Conservation (phyloP, 2,888 invertebrate genomes). For the Troides oblongomaculatus region DNA sequence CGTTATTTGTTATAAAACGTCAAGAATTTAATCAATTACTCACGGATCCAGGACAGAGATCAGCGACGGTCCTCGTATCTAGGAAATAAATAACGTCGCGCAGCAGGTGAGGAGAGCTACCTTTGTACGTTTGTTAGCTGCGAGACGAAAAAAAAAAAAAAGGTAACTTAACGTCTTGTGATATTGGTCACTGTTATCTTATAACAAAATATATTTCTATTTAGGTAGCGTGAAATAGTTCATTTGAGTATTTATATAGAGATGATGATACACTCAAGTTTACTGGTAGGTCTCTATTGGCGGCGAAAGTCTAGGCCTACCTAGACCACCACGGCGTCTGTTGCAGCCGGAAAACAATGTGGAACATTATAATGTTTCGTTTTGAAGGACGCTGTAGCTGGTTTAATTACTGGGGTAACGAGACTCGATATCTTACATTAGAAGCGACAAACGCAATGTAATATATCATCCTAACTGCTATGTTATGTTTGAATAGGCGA, state of each 20-base stretch:
- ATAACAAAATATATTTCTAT: slow-evolving; percentile 68
- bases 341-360: no score
- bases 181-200: slow-evolving; percentile 74
- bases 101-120: slow-evolving; percentile 71
- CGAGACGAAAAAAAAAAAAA: slow-evolving; percentile 48
- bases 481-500: no score
- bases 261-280: slow-evolving; percentile 37
- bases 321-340: no score
- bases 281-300: no score
- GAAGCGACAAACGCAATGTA: no score
- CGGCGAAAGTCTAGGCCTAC: no score
- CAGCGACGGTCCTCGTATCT: slow-evolving; percentile 38
- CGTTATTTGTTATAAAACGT: slow-evolving; percentile 63
- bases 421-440: no score
- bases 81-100: slow-evolving; percentile 64
- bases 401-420: no score
- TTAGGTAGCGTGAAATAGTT: slow-evolving; percentile 72
- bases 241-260: slow-evolving; percentile 43
- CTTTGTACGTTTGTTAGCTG: slow-evolving; percentile 44
- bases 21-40: slow-evolving; percentile 72
- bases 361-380: no score
- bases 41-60: slow-evolving; percentile 39
- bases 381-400: no score
- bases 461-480: no score
- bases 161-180: slow-evolving; percentile 68